Conservation (phyloP, 2,797 vertebrate genomes). For the Cheirogaleus major region DNA sequence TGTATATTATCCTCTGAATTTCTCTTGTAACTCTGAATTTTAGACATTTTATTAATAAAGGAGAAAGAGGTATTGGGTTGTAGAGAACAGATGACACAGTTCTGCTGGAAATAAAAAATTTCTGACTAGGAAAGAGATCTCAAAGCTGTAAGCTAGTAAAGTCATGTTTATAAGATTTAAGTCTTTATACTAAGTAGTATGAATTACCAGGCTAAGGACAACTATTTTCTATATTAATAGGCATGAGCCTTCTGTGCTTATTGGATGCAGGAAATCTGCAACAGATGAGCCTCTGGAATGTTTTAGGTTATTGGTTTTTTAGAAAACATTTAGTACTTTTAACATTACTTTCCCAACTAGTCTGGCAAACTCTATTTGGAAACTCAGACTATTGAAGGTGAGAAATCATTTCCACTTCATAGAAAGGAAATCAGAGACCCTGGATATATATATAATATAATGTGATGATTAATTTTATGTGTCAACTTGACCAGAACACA, state of each 20-base stretch:
- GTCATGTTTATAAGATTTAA: not conserved
- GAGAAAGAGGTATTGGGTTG: not conserved
- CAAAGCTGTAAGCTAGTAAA: not conserved
- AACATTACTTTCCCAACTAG: not conserved
- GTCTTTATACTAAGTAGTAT: not conserved
- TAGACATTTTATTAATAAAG: not conserved
- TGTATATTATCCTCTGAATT: not conserved
- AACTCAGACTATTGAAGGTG: not conserved
- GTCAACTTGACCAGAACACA: not conserved
- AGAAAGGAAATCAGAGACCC: not conserved
- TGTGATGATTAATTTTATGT: not conserved
- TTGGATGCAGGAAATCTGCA: not conserved
- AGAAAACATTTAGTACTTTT: not conserved
- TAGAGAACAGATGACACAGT: not conserved
- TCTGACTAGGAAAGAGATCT: not conserved
- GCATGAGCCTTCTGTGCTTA: not conserved
- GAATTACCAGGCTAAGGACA: not conserved
- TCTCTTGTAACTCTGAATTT: not conserved
- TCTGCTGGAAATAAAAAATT: not conserved
- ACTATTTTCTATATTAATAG: not conserved
- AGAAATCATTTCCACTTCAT: not conserved
- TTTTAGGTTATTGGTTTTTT: not conserved
- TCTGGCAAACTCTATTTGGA: not conserved
- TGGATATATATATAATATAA: too few species aligned
- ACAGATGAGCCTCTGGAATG: not conserved